These are phyloP conservation scores for Pocillopora grandis DNA, from an alignment of 92 coral and sea anemone species.

Conservation along the genomic window DNA sequence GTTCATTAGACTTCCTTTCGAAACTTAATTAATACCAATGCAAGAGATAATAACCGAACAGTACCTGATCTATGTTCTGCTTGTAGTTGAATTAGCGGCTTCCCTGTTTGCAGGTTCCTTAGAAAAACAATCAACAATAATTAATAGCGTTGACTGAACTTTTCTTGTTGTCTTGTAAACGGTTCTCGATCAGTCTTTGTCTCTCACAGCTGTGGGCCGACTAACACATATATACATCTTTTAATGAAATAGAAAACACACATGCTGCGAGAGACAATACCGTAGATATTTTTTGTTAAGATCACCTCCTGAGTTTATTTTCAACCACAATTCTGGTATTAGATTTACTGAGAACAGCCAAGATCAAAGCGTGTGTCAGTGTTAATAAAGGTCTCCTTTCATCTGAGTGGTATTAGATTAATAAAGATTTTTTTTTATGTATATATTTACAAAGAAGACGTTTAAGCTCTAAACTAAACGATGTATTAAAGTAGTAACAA, in stretches of 20 bases:
- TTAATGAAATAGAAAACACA: conserved; percentile 7
- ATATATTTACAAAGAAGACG: neutral
- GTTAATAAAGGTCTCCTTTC: neutral
- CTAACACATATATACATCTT: neutral
- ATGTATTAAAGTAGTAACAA: neutral
- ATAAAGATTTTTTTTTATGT: neutral
- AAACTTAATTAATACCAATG: neutral
- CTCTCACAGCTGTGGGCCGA: conserved; percentile 13
- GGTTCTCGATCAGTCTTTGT: neutral
- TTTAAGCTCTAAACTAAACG: neutral
- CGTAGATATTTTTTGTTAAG: neutral
- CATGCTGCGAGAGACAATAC: conserved; percentile 16
- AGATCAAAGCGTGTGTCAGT: conserved; percentile 7
- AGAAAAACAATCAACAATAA: neutral
- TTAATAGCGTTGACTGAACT: neutral
- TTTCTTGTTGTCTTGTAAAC: neutral
- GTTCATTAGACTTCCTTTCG: neutral
- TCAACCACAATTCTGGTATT: neutral
- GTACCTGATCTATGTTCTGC: conserved; percentile 1
- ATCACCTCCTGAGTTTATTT: conserved; percentile 9
- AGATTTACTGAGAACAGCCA: neutral
- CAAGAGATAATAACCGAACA: conserved; percentile 1
- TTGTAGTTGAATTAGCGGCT: neutral
- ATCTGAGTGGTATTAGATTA: neutral
- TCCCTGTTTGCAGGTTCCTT: neutral